A percentile compares a stretch with the other conserved stretches of the same genome.
phyloP scores from a whole-genome alignment of 2,888 invertebrate genomes.

The Caenorhabditis sp. region DNA sequence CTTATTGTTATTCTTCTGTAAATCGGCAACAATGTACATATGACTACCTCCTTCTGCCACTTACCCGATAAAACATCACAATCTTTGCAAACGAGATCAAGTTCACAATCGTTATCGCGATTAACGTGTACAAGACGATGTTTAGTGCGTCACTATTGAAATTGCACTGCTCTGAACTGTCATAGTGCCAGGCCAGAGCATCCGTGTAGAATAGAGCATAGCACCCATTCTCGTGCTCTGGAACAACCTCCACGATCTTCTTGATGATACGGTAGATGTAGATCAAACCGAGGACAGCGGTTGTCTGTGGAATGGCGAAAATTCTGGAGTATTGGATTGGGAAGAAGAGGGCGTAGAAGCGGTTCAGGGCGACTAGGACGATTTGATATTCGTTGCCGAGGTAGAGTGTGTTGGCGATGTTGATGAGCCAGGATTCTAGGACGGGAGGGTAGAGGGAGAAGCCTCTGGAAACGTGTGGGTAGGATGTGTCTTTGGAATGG shows the following conservation, averaged over 20 bases:
- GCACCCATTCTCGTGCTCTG: conserved; percentile 13
- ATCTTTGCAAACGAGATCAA: conserved; percentile 37
- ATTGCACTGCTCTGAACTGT: not conserved
- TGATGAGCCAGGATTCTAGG: conserved; percentile 33
- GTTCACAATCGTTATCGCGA: conserved; percentile 34
- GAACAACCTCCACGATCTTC: conserved; percentile 8
- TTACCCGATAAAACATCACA: conserved; percentile 44
- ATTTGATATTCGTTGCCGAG: conserved; percentile 44
- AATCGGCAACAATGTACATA: conserved; percentile 4
- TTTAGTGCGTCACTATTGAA: conserved; percentile 14
- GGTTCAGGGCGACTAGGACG: conserved; percentile 30
- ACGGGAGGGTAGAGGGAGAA: conserved; percentile 35
- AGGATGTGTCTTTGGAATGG: no score
- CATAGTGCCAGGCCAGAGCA: conserved; percentile 30
- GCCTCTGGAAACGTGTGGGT: conserved; percentile 33
- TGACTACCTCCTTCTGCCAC: not conserved
- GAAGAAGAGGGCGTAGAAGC: conserved; percentile 34
- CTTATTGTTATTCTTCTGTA: not conserved
- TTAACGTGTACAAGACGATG: conserved; percentile 30
- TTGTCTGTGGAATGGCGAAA: conserved; percentile 8
- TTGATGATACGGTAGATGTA: conserved; percentile 30
- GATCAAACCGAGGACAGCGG: not conserved
- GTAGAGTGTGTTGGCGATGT: conserved; percentile 27
- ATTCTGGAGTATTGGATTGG: conserved; percentile 25
- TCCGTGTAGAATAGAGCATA: conserved; percentile 19